Evolutionary conservation across 2,797 vertebrate species (phyloP).

Genomic region (Paramormyrops hopkinsi): DNA sequence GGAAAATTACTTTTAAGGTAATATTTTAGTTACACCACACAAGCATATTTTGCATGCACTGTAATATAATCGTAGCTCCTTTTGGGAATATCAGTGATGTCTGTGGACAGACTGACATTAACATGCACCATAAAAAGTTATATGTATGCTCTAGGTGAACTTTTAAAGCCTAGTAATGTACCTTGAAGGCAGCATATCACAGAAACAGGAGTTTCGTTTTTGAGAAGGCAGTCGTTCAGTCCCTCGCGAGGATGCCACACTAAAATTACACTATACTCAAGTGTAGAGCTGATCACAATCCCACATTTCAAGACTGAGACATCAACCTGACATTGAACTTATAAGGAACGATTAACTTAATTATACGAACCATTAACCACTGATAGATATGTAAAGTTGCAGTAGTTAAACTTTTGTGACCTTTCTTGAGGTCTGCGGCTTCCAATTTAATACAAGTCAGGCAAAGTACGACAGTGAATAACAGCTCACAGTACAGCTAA

Average conservation of each 20-base stretch:
- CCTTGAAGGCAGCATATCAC: not conserved
- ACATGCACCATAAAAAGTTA: not conserved
- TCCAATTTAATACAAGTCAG: not conserved
- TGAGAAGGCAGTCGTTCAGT: not conserved
- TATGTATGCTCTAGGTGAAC: not conserved
- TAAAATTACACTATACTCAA: not conserved
- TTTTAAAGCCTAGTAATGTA: not conserved
- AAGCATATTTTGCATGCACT: not conserved
- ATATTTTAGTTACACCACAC: not conserved
- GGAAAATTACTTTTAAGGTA: not conserved
- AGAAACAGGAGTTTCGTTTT: not conserved
- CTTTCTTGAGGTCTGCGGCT: not conserved
- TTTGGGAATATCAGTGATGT: not conserved
- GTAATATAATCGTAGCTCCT: not conserved
- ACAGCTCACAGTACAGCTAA: not conserved
- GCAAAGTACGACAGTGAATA: not conserved
- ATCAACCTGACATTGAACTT: not conserved
- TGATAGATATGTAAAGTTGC: not conserved
- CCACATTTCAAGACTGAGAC: not conserved
- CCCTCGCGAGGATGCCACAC: not conserved
- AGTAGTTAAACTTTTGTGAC: not conserved
- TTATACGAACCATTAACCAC: not conserved
- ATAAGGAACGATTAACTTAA: not conserved
- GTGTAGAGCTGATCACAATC: not conserved
- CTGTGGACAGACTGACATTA: not conserved